Base-by-base conservation (phyloP, 1,140 invertebrate species). In the Homarus americanus region DNA sequence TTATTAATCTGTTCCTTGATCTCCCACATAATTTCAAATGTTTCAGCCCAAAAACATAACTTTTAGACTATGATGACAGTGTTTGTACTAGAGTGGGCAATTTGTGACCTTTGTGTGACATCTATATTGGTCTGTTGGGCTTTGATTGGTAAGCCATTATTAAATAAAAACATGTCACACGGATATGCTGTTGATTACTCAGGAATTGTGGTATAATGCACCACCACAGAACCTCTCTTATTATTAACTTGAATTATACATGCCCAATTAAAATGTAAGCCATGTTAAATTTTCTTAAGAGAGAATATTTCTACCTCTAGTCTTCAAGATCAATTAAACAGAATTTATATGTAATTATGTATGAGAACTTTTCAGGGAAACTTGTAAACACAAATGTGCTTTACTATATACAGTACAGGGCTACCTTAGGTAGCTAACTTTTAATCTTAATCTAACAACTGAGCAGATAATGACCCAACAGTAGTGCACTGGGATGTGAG, bases 401-500 rank as follows among this genome's bases (percentile, higher is more conserved):
- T 69, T 69, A 69, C 28, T 69, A 69, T 69, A 9, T 69, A 69
- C 63, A 69, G 7, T 69, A 69, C 63, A 69, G 7, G 28, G 32
- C 63, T 69, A 69, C 63, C 28, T 69, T 69, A 9, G 28, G n/a
- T 69, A 69, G 63, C 63, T 69, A 69, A 69, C 32, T 9, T 32
- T 32, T 69, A 32, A 69, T 69, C 63, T 69, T 69, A 69, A 69
- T 2, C 63, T 69, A 69, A 69, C 63, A 69, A 69, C 63, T 69
- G 63, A 69, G 63, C 63, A 69, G 63, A 69, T 69, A 28, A 69
- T 69, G 24, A 69, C 63, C 63, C 63, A 69, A 69, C 63, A 69
- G n/a, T 7, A 7, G 28, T 24, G 32, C 63, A 10, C 28, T 24
- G 0, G 32, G 63, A 69, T 4, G 32, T 69, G 63, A 69, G n/a